phyloP scores from a whole-genome alignment of 2,797 vertebrate genomes.

The Ambastaia sidthimunki region DNA sequence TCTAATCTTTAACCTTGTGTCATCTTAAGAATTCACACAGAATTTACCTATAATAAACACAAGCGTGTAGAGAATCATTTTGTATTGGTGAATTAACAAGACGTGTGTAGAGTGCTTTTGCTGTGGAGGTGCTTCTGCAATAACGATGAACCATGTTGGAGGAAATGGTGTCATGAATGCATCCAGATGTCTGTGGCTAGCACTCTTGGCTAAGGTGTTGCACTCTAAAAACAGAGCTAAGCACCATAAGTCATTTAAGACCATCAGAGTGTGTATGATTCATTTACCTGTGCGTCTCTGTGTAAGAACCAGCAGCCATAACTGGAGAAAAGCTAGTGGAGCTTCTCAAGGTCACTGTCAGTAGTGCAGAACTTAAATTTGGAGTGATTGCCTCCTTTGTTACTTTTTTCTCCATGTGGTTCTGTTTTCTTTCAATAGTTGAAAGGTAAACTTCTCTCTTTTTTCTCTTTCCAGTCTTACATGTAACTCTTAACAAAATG shows the following conservation, averaged over 20 bases:
- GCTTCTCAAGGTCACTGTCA: slow-evolving; percentile 9
- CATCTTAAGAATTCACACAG: background rate
- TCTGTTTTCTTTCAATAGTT: slow-evolving; percentile 12
- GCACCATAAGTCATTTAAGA: slow-evolving; percentile 35
- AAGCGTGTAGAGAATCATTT: background rate
- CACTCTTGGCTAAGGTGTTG: slow-evolving; percentile 38
- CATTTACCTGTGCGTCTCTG: background rate
- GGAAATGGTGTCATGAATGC: slow-evolving; percentile 78
- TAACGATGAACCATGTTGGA: slow-evolving; percentile 72
- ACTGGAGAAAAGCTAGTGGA: background rate
- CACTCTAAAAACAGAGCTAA: slow-evolving; percentile 10
- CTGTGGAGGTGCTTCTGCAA: slow-evolving; percentile 68
- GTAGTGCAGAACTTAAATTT: background rate
- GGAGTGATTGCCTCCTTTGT: slow-evolving; percentile 1
- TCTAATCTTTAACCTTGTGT: background rate
- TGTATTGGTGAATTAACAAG: background rate
- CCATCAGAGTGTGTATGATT: slow-evolving; percentile 37
- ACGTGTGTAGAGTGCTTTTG: slow-evolving; percentile 31
- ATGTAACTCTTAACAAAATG: slow-evolving; percentile 93
- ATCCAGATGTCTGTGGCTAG: slow-evolving; percentile 78
- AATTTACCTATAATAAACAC: background rate
- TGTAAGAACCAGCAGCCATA: background rate
- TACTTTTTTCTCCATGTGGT: background rate
- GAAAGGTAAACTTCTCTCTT: background rate
- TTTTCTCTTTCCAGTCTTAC: slow-evolving; percentile 80